Evolutionary conservation across 1,140 invertebrate species (phyloP).

Genomic region (Drosophila grimshawi): DNA sequence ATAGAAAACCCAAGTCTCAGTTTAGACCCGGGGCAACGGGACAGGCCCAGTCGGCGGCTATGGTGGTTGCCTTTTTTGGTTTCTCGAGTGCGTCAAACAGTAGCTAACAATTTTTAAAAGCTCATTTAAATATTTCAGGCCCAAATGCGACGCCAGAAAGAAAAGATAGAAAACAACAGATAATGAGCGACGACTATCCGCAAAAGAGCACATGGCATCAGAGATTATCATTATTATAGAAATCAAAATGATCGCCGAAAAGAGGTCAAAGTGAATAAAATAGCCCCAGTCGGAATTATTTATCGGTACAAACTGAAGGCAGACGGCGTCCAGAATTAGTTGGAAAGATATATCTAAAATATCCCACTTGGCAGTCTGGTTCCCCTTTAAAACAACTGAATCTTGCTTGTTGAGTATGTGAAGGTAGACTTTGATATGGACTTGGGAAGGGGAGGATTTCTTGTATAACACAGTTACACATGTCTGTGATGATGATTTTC

Average conservation of each 20-base stretch:
- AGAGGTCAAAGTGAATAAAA: conserved; percentile 27
- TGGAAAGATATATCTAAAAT: too few species aligned
- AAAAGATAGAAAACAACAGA: conserved; percentile 23
- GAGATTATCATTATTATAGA: conserved; percentile 23
- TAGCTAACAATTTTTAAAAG: conserved; percentile 77
- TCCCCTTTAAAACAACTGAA: too few species aligned
- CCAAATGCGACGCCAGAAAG: conserved; percentile 14
- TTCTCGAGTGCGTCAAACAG: conserved; percentile 75
- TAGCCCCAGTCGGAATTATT: too few species aligned
- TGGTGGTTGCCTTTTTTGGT: conserved; percentile 19
- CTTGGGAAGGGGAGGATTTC: too few species aligned
- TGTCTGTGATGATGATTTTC: too few species aligned
- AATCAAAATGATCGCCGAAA: conserved; percentile 35
- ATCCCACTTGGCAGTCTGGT: too few species aligned
- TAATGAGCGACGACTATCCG: conserved; percentile 35
- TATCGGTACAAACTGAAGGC: conserved; percentile 13
- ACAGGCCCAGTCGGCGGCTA: conserved; percentile 11
- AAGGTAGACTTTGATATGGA: too few species aligned
- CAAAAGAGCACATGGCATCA: neutral
- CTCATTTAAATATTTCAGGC: conserved; percentile 63
- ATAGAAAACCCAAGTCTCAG: conserved; percentile 48
- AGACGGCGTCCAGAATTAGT: neutral
- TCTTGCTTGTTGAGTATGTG: too few species aligned
- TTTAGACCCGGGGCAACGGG: neutral
- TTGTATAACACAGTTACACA: too few species aligned